Evolutionary conservation across 1,140 invertebrate genomes (phyloP).

Genomic region (Dinothrombium tinctorium): DNA sequence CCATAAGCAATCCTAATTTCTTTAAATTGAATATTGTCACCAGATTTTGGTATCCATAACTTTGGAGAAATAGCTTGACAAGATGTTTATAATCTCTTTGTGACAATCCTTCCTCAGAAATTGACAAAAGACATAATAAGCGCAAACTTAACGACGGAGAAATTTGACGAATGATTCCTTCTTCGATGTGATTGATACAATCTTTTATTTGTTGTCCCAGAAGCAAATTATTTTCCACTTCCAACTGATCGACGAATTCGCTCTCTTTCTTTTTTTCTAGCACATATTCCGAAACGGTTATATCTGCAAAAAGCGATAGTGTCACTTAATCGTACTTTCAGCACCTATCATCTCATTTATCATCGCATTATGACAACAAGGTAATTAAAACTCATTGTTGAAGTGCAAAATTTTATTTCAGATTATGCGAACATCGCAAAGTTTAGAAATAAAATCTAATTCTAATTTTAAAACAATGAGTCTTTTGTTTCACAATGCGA

Average conservation of each 20-base stretch:
- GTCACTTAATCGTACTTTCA: too few species aligned
- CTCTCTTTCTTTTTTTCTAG: slow-evolving; percentile 33
- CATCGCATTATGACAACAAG: too few species aligned
- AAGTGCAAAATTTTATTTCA: too few species aligned
- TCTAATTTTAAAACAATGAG: too few species aligned
- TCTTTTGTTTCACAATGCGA: too few species aligned
- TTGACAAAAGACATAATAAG: slow-evolving; percentile 45
- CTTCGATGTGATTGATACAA: slow-evolving; percentile 21
- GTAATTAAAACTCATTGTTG: too few species aligned
- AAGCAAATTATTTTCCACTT: slow-evolving; percentile 38
- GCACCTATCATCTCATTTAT: too few species aligned
- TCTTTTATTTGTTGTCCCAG: slow-evolving; percentile 21
- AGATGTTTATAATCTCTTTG: slow-evolving; percentile 29
- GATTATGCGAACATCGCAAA: too few species aligned
- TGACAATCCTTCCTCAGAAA: slow-evolving; percentile 35
- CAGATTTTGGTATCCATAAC: slow-evolving; percentile 57
- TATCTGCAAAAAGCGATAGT: slow-evolving; percentile 31
- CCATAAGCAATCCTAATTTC: slow-evolving; percentile 37
- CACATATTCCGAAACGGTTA: slow-evolving; percentile 57
- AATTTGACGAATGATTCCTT: slow-evolving; percentile 19
- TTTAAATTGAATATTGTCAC: slow-evolving; percentile 53
- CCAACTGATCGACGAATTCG: slow-evolving; percentile 50
- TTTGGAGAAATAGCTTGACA: slow-evolving; percentile 46
- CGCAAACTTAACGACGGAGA: slow-evolving; percentile 33
- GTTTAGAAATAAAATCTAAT: too few species aligned